A percentile compares a stretch with the other conserved stretches of the same genome.
These are phyloP conservation scores for Damaliscus lunatus DNA, from an alignment of 2,113 vertebrate species.

Conservation along the genomic window DNA sequence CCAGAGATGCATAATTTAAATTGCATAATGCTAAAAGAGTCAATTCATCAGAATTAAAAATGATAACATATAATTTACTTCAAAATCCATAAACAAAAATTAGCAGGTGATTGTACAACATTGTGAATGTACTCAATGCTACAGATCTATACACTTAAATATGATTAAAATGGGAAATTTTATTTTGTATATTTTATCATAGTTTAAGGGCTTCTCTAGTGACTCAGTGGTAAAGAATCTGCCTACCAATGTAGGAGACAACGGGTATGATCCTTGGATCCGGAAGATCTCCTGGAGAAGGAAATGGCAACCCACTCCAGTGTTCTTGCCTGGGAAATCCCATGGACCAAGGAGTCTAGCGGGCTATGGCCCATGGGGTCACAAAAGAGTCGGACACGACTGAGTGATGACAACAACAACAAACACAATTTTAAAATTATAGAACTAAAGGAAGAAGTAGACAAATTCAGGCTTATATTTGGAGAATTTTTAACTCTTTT, in stretches of 20 bases:
- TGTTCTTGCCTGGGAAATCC: not conserved
- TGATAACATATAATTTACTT: not conserved
- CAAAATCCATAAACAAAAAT: not conserved
- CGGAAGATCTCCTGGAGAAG: not conserved
- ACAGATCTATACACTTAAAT: not conserved
- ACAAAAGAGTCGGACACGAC: not conserved
- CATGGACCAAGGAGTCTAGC: not conserved
- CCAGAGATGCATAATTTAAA: not conserved
- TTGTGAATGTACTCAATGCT: not conserved
- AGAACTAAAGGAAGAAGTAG: not conserved
- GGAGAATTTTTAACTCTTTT: not conserved
- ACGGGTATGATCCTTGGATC: not conserved
- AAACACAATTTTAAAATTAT: not conserved
- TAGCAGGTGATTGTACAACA: not conserved
- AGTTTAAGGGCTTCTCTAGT: not conserved
- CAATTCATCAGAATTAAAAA: not conserved
- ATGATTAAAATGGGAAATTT: not conserved
- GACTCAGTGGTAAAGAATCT: not conserved
- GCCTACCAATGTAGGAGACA: not conserved
- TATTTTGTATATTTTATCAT: not conserved
- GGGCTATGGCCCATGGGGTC: rapidly evolving
- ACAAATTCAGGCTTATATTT: not conserved
- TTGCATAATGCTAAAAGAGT: not conserved
- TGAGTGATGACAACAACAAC: rapidly evolving
- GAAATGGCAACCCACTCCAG: not conserved